A percentile compares a stretch with the other conserved stretches of the same genome.
Conservation (phyloP, 2,113 vertebrate genomes). For the Panurus biarmicus region DNA sequence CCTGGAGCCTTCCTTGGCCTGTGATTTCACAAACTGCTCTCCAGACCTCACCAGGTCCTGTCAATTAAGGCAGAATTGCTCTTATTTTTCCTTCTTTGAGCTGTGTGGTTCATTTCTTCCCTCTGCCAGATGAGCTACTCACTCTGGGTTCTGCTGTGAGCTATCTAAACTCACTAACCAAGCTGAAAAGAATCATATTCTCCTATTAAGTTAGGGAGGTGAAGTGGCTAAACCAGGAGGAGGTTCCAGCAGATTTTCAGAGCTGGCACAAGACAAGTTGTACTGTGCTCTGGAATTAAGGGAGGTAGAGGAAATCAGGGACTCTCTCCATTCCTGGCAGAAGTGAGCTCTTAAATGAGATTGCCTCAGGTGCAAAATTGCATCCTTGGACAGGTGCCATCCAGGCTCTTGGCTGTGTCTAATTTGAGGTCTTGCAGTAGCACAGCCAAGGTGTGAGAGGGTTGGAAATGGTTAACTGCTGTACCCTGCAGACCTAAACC, state of each 20-base stretch:
- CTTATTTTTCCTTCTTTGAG: background rate
- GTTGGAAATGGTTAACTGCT: background rate
- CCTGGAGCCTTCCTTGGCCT: background rate
- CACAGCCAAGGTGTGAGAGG: background rate
- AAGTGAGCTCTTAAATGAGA: background rate
- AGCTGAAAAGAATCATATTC: background rate
- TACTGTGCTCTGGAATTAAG: background rate
- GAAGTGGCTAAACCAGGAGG: background rate
- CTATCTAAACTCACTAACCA: background rate
- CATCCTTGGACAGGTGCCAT: background rate
- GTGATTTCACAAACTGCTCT: background rate
- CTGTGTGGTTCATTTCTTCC: background rate
- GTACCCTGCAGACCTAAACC: background rate
- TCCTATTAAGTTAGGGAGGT: background rate
- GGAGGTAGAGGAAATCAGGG: background rate
- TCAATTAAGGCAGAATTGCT: background rate
- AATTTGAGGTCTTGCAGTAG: background rate
- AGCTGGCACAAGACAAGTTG: background rate
- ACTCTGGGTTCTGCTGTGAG: background rate
- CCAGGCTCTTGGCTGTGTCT: background rate
- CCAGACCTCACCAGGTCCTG: background rate
- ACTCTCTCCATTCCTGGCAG: background rate
- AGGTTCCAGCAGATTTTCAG: background rate
- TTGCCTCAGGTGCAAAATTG: background rate
- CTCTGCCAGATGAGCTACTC: background rate